Base-by-base conservation (phyloP, 2,888 invertebrate species). In the Trachelus stipa region DNA sequence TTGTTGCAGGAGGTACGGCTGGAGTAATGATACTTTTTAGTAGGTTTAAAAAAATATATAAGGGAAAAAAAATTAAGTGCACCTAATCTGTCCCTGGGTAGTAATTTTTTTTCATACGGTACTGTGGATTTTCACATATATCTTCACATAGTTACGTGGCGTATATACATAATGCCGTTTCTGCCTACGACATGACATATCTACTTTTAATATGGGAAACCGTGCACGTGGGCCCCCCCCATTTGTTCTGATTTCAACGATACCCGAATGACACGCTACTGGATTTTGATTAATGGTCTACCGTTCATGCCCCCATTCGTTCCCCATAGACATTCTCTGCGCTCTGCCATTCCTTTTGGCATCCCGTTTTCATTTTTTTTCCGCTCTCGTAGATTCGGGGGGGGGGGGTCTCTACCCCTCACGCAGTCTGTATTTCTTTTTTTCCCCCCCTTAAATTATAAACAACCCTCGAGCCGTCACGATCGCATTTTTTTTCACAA, bases 171-270 rank as follows among this genome's bases (percentile, higher is more conserved):
- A 31, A 71, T 71, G 3, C 33, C 71, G 33, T 74, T n/a, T 74
- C 34, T 37, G 74, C 15, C n/a, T 23, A 9, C 23, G 74, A 74
- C 74, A 74, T 74, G 74, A 74, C 34, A 12, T 74, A 74, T 74
- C 74, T 74, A 74, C 74, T 35, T 74, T 74, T 74, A 74, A 74
- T 74, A 74, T 37, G 74, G 30, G 74, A 74, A 34, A 37, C 11
- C 34, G 74, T 34, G 74, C 34, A 74, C 37, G 34, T 34, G 74
- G 74, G 73, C 69, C 75, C 34, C 34, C 33, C 34, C 79, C 81
- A 83, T 83, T 85, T 82, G 86, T 85, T 85, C 85, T 79, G 85
- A 85, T 85, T 85, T 85, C 83, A 82, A 82, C 82, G 86, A 85
- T 84, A 86, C 82, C 23, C 83, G 75, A 82, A 85, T 79, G 82